Conservation (phyloP, 1,140 invertebrate species). For the Papilio glaucus region DNA sequence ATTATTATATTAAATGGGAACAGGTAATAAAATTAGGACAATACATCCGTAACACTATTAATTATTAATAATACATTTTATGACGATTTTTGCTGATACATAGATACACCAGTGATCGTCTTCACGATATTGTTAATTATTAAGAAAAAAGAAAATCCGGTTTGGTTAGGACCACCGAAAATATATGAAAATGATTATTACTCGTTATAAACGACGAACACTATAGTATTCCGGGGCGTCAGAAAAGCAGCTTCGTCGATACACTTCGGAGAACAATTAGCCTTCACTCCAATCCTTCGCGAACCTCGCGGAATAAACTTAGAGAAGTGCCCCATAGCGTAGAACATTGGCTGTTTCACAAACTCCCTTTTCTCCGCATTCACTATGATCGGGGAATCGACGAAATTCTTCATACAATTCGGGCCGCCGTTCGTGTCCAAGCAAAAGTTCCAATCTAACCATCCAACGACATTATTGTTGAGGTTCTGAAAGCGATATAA, state of each 20-base stretch:
- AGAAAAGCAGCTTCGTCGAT: conserved; percentile 56
- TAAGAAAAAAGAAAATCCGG: background rate
- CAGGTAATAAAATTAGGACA: no score
- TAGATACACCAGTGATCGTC: no score
- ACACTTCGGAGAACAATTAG: conserved; percentile 33
- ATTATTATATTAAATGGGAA: no score
- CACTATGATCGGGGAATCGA: conserved; percentile 91
- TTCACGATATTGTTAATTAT: background rate
- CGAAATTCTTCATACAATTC: conserved; percentile 89
- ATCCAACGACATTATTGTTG: conserved; percentile 32
- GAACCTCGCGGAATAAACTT: conserved; percentile 89
- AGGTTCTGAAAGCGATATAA: conserved; percentile 18
- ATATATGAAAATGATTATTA: conserved; percentile 43
- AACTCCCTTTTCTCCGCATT: conserved; percentile 87
- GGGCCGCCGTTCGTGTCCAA: conserved; percentile 87
- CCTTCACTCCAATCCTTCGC: conserved; percentile 68
- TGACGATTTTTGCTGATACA: no score
- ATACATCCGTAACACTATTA: no score
- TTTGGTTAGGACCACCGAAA: background rate
- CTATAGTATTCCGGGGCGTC: conserved; percentile 56
- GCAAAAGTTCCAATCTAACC: conserved; percentile 38
- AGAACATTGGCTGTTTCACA: conserved; percentile 95
- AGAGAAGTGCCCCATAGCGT: conserved; percentile 93
- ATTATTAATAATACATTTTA: no score
- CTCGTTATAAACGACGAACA: conserved; percentile 61